Evolutionary conservation across 2,888 invertebrate genomes (phyloP).

Genomic region (Luperina testacea): DNA sequence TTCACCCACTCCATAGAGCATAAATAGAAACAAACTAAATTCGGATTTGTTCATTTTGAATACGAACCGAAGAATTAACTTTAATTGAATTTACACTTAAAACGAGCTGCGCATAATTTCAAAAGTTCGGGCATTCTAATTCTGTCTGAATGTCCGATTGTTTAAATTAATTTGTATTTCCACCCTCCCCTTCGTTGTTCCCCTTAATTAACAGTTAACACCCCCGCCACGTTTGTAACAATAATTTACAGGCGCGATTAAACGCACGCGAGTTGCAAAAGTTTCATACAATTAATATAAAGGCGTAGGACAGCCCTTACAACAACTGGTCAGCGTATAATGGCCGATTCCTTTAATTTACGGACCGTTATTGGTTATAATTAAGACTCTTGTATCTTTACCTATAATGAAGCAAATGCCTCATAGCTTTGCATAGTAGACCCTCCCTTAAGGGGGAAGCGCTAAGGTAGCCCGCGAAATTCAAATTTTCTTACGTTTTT

Average conservation of each 20-base stretch:
- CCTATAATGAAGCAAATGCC: no score
- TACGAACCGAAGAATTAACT: conserved; percentile 24
- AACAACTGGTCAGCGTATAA: not conserved
- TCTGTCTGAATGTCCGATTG: conserved; percentile 53
- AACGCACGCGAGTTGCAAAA: conserved; percentile 32
- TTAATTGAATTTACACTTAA: conserved; percentile 41
- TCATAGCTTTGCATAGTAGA: no score
- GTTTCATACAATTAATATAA: conserved; percentile 20
- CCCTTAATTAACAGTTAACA: conserved; percentile 66
- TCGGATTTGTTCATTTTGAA: conserved; percentile 20
- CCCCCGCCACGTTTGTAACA: conserved; percentile 37
- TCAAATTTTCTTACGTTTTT: no score
- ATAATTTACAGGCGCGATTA: conserved; percentile 42
- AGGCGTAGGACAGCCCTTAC: not conserved
- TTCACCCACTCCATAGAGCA: not conserved
- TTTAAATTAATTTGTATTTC: conserved; percentile 68
- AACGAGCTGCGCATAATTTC: conserved; percentile 34
- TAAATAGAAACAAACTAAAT: not conserved
- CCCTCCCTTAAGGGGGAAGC: no score
- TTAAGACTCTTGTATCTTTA: not conserved
- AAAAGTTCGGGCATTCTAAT: conserved; percentile 56
- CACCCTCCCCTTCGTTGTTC: conserved; percentile 57
- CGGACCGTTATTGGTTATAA: not conserved
- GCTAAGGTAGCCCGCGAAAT: no score
- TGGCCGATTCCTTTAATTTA: not conserved